Evolutionary conservation across 1,140 invertebrate species (phyloP).

Genomic region (Ceratosolen solmsi): DNA sequence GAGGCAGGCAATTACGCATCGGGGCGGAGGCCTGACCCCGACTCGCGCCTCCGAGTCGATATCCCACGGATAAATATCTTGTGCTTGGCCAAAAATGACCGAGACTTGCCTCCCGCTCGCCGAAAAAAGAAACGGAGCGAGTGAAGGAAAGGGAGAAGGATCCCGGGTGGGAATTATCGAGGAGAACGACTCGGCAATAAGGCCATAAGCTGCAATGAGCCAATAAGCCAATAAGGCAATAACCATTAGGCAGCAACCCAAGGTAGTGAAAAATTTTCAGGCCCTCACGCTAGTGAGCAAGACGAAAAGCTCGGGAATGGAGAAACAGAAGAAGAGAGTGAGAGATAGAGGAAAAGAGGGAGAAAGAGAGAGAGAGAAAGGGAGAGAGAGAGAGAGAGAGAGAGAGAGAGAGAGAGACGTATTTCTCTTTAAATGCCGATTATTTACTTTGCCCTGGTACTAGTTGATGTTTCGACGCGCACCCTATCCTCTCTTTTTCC

Average conservation of each 20-base stretch:
- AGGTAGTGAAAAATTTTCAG: constrained; percentile 31
- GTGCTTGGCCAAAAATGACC: constrained; percentile 24
- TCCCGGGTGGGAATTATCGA: constrained; percentile 17
- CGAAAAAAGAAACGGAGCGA: not conserved
- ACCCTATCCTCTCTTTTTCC: not conserved
- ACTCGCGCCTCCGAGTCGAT: constrained; percentile 59
- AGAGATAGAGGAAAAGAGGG: too few species aligned
- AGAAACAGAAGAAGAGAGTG: not conserved
- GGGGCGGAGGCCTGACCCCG: constrained; percentile 67
- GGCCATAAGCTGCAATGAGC: constrained; percentile 26
- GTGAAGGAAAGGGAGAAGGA: not conserved
- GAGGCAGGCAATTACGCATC: constrained; percentile 63
- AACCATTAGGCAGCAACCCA: constrained; percentile 21
- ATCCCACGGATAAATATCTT: constrained; percentile 55
- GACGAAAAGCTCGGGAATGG: not conserved
- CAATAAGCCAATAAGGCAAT: constrained; percentile 27
- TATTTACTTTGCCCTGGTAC: constrained; percentile 16
- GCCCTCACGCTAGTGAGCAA: not conserved
- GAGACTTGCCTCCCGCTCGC: not conserved
- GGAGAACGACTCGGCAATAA: constrained; percentile 25
- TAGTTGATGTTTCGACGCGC: not conserved
- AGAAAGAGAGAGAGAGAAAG: not conserved
- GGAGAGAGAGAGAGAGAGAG: not conserved
- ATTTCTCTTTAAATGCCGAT: constrained; percentile 19
- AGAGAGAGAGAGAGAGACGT: not conserved